A percentile compares a stretch with the other conserved stretches of the same genome.
Evolutionary conservation across 2,113 vertebrate genomes (phyloP).

Genomic region (Larimichthys polyactis): DNA sequence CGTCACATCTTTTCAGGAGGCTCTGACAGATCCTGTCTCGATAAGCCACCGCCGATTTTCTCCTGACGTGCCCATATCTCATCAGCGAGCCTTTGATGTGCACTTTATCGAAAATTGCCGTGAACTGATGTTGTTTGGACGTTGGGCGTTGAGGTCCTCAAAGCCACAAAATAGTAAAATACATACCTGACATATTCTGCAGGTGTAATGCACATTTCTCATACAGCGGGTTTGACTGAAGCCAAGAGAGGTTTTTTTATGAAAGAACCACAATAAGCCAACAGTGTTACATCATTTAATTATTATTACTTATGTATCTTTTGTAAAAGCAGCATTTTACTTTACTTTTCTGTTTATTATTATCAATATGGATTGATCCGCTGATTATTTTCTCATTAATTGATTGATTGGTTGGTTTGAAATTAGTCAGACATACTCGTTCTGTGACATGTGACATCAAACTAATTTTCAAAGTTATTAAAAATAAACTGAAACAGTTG

Average conservation of each 20-base stretch:
- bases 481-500: too few relatives aligned
- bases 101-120: conserved; percentile 55
- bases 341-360: too few relatives aligned
- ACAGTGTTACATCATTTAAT: too few relatives aligned
- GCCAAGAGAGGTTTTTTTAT: neutral
- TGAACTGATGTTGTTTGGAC: conserved; percentile 16
- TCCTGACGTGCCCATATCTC: conserved; percentile 60
- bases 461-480: too few relatives aligned
- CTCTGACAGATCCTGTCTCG: conserved; percentile 52
- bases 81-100: conserved; percentile 41
- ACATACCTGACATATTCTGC: neutral
- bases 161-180: conserved; percentile 17
- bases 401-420: too few relatives aligned
- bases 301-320: too few relatives aligned
- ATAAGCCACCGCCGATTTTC: conserved; percentile 59
- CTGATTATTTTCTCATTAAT: too few relatives aligned
- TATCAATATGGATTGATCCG: too few relatives aligned
- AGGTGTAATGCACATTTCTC: conserved; percentile 1
- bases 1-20: conserved; percentile 45
- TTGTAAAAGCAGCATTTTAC: too few relatives aligned
- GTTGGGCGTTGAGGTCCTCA: conserved; percentile 19
- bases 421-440: too few relatives aligned
- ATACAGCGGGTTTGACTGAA: neutral
- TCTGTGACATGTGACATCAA: too few relatives aligned
- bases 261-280: neutral